A percentile compares a stretch with the other conserved stretches of the same genome.
Evolutionary conservation across 2,113 vertebrate genomes (phyloP).

Genomic region (Malurus elegans): DNA sequence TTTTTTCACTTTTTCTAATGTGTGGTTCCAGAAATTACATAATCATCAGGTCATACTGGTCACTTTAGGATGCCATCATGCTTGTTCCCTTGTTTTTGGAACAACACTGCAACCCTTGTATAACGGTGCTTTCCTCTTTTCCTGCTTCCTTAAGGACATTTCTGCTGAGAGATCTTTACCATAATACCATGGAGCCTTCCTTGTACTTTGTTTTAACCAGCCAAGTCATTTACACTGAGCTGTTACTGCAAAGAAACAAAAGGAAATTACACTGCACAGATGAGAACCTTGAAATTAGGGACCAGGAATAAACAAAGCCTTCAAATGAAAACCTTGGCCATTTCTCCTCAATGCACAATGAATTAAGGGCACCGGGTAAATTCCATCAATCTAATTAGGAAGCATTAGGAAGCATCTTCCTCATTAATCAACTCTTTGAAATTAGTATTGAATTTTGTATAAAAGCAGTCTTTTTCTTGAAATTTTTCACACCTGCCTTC

Average conservation of each 20-base stretch:
- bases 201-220: constrained; percentile 3
- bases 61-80: not conserved
- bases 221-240: not conserved
- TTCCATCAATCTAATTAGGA: constrained; percentile 40
- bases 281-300: constrained; percentile 39
- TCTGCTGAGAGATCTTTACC: not conserved
- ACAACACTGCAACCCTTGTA: not conserved
- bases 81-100: not conserved
- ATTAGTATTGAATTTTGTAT: constrained; percentile 11
- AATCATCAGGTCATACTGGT: not conserved
- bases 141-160: not conserved
- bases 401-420: not conserved
- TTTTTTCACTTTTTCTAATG: not conserved
- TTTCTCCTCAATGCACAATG: not conserved
- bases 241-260: not conserved
- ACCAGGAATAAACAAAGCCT: constrained; percentile 6
- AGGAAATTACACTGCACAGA: not conserved
- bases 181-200: not conserved
- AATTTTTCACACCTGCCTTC: not conserved
- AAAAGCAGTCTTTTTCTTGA: not conserved
- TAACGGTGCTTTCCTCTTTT: not conserved
- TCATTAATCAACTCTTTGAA: constrained; percentile 35
- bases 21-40: not conserved
- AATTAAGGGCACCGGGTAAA: constrained; percentile 22
- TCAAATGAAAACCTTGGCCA: not conserved